Percentiles rank a stretch among this genome's conserved stretches.
These are phyloP conservation scores for Metaphire vulgaris DNA, from an alignment of 1,140 invertebrate species.

Conservation along the genomic window DNA sequence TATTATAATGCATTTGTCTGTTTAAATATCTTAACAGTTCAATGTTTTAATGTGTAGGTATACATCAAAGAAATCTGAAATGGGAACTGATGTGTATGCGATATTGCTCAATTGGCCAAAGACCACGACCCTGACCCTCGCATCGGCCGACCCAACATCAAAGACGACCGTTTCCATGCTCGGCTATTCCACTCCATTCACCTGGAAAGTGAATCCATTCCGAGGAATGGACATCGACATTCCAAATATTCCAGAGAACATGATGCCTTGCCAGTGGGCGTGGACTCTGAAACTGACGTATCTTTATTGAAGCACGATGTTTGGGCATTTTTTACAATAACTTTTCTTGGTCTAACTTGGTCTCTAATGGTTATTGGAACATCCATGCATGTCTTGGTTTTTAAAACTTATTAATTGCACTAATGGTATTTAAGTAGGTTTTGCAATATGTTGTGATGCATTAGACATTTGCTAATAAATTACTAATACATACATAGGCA, in stretches of 20 bases:
- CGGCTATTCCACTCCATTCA: not conserved
- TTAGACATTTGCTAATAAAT: no score
- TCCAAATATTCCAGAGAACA: slow-evolving; percentile 8
- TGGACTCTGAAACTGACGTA: slow-evolving; percentile 12
- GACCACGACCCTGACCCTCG: slow-evolving; percentile 3
- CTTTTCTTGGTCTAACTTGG: no score
- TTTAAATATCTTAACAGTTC: no score
- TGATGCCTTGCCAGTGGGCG: slow-evolving; percentile 13
- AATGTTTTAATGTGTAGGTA: no score
- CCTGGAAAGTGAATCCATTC: not conserved
- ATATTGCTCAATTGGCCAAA: slow-evolving; percentile 14
- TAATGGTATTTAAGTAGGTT: no score
- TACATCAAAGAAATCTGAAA: slow-evolving; percentile 16
- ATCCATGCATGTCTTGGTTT: no score
- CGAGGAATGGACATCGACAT: slow-evolving; percentile 9
- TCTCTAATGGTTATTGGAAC: no score
- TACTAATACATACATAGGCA: no score
- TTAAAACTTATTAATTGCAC: no score
- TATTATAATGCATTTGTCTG: not conserved
- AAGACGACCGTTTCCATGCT: slow-evolving; percentile 19
- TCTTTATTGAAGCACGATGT: not conserved
- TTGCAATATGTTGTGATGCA: no score
- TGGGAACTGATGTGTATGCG: slow-evolving; percentile 14
- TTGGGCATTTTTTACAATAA: no score
- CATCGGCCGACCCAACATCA: not conserved